phyloP scores from a whole-genome alignment of 64 coral and sea anemone species.

The Platygyra sinensis region DNA sequence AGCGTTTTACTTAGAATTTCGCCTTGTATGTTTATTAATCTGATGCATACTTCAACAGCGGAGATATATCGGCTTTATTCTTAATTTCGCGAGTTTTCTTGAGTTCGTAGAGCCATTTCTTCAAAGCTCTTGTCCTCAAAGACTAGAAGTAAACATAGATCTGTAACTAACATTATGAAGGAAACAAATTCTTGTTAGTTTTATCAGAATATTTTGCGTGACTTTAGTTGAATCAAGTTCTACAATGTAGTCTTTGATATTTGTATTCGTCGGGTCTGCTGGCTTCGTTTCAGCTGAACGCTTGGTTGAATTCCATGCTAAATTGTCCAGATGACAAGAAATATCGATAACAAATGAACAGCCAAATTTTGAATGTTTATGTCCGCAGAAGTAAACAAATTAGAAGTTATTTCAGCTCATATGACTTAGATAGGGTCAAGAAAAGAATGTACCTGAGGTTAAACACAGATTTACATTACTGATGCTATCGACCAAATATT shows the following conservation, averaged over 20 bases:
- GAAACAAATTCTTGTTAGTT: neutral
- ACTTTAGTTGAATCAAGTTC: neutral
- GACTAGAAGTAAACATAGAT: conserved; percentile 5
- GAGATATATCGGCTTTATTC: neutral
- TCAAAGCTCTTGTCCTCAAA: neutral
- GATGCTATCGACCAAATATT: no score
- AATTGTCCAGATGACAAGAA: neutral
- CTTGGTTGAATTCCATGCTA: neutral
- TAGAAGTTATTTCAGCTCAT: neutral
- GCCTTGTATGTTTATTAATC: neutral
- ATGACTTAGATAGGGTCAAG: neutral
- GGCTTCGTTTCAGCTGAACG: neutral
- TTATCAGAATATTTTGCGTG: neutral
- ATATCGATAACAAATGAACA: neutral
- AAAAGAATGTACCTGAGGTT: neutral
- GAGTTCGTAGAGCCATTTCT: neutral
- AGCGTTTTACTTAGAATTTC: neutral
- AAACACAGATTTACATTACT: neutral
- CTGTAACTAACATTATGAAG: conserved; percentile 1
- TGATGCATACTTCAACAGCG: neutral
- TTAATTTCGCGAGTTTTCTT: neutral
- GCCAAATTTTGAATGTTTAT: neutral
- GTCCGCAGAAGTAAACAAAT: neutral
- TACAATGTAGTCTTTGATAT: neutral
- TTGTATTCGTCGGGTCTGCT: neutral